Percentiles rank a stretch among this genome's conserved stretches.
phyloP scores from a whole-genome alignment of 2,888 invertebrate genomes.

The Micropterix aruncella region DNA sequence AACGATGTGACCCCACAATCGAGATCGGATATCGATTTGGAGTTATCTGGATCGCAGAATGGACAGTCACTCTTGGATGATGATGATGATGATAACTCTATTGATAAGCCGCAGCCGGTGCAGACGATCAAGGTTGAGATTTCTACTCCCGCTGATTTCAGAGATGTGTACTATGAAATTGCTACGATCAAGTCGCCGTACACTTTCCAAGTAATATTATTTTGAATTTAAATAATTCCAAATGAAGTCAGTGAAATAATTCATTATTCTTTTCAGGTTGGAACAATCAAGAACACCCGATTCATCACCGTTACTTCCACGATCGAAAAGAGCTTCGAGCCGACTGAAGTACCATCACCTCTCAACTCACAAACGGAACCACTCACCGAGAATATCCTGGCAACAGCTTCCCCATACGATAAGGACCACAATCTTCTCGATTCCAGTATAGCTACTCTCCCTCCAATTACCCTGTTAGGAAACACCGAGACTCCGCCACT shows the following conservation, averaged over 20 bases:
- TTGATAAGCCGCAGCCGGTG: constrained; percentile 48
- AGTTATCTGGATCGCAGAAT: constrained; percentile 56
- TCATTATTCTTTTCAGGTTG: constrained; percentile 44
- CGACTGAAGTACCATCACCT: constrained; percentile 34
- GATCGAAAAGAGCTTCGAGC: constrained; percentile 62
- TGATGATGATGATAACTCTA: constrained; percentile 47
- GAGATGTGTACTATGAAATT: constrained; percentile 77
- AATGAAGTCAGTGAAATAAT: too few relatives aligned
- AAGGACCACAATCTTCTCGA: constrained; percentile 53
- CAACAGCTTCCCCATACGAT: constrained; percentile 60
- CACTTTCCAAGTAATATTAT: constrained; percentile 62
- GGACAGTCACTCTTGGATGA: constrained; percentile 45
- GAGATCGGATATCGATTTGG: constrained; percentile 50
- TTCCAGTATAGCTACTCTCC: constrained; percentile 71
- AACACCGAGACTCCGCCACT: constrained; percentile 75
- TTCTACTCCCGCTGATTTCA: constrained; percentile 75
- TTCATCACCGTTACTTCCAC: constrained; percentile 82
- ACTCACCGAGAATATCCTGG: constrained; percentile 76
- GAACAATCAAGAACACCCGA: constrained; percentile 73
- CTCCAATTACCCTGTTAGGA: constrained; percentile 60
- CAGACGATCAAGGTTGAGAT: constrained; percentile 82
- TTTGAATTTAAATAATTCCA: too few relatives aligned
- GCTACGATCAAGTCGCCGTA: constrained; percentile 84
- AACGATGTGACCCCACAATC: constrained; percentile 42
- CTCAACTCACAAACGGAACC: constrained; percentile 58